These are phyloP conservation scores for Dynastes hyllus DNA, from an alignment of 2,888 invertebrate species.

Conservation along the genomic window DNA sequence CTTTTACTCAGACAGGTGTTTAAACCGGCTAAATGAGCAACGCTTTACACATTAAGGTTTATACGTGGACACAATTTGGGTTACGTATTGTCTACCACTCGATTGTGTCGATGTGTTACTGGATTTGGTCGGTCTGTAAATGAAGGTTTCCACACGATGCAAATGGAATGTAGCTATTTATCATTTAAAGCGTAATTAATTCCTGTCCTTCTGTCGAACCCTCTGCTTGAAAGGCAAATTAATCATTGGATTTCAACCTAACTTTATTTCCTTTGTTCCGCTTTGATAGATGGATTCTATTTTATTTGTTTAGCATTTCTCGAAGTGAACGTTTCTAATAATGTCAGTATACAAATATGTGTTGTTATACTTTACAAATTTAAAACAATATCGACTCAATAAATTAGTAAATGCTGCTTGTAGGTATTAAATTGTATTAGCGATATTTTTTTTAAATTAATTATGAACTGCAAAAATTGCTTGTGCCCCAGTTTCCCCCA, in stretches of 20 bases:
- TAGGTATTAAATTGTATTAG: too few relatives aligned
- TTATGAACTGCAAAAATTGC: too few relatives aligned
- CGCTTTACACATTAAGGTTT: neutral
- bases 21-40: too few relatives aligned
- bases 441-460: too few relatives aligned
- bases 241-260: neutral
- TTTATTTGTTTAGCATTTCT: neutral
- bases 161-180: conserved; percentile 1
- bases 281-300: neutral
- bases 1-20: too few relatives aligned
- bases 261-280: neutral
- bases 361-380: too few relatives aligned
- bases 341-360: too few relatives aligned
- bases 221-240: neutral
- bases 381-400: too few relatives aligned
- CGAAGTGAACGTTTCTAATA: too few relatives aligned
- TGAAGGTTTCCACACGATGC: neutral
- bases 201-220: neutral
- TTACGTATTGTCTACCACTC: neutral
- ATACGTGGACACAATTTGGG: neutral
- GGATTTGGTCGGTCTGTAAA: neutral
- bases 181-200: conserved; percentile 7
- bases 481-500: too few relatives aligned
- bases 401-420: too few relatives aligned
- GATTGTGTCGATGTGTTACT: neutral